These are phyloP conservation scores for Drosophila hamatofila DNA, from an alignment of 2,888 invertebrate species.

Conservation along the genomic window DNA sequence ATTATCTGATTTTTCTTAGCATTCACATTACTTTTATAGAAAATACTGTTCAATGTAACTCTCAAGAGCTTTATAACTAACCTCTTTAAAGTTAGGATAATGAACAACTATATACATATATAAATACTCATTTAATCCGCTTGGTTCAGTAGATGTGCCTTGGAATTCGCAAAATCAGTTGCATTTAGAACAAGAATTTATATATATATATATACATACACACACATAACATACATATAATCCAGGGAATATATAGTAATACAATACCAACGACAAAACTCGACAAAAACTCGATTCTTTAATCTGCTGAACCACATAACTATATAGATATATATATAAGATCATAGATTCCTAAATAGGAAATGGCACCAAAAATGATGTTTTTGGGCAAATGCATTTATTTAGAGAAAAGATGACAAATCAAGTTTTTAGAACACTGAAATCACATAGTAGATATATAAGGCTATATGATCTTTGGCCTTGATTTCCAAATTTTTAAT, in stretches of 20 bases:
- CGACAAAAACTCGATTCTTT: conserved; percentile 11
- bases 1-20: conserved; percentile 7
- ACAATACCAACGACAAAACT: conserved; percentile 44
- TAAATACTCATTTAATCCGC: neutral
- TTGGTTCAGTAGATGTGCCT: conserved; percentile 61
- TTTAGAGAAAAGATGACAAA: conserved; percentile 32
- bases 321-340: conserved; percentile 10
- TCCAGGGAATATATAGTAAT: conserved; percentile 21
- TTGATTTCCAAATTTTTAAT: conserved; percentile 42
- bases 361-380: conserved; percentile 22
- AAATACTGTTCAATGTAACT: conserved; percentile 29
- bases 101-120: conserved; percentile 10
- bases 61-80: conserved; percentile 57
- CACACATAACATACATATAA: neutral
- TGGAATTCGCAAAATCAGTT: conserved; percentile 39
- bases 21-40: conserved; percentile 8
- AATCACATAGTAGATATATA: conserved; percentile 1
- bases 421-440: conserved; percentile 38
- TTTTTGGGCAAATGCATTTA: conserved; percentile 50
- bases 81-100: conserved; percentile 15
- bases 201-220: conserved; percentile 9
- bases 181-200: conserved; percentile 65
- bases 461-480: conserved; percentile 41
- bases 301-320: conserved; percentile 47
- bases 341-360: conserved; percentile 9